Evolutionary conservation across 2,888 invertebrate species (phyloP).

Genomic region (Catocala nupta): DNA sequence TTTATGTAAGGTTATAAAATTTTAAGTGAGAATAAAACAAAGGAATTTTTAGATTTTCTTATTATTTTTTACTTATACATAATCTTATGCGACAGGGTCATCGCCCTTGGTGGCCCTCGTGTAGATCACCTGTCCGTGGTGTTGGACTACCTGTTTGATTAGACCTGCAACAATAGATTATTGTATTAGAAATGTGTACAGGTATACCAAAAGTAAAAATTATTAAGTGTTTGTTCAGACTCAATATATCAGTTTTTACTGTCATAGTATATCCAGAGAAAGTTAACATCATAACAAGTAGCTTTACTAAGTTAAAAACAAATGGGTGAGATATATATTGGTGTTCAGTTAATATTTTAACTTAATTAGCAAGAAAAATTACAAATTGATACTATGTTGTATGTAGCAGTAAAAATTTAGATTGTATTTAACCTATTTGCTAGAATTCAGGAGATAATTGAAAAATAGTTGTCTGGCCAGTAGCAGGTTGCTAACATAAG

Average conservation of each 20-base stretch:
- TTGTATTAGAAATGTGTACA: not conserved
- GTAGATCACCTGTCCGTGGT: constrained; percentile 98
- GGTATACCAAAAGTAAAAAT: not conserved
- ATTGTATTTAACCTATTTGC: too few relatives aligned
- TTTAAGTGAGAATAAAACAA: constrained; percentile 14
- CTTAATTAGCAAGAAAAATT: too few relatives aligned
- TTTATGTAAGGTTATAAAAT: not conserved
- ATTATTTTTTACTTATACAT: constrained; percentile 78
- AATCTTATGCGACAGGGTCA: constrained; percentile 91
- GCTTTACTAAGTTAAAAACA: too few relatives aligned
- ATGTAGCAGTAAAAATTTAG: too few relatives aligned
- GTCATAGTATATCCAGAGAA: constrained; percentile 75
- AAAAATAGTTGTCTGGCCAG: too few relatives aligned
- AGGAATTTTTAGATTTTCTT: constrained; percentile 59
- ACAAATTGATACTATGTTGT: too few relatives aligned
- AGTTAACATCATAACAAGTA: constrained; percentile 68
- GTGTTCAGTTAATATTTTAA: too few relatives aligned
- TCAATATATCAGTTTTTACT: constrained; percentile 88
- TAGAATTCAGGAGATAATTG: too few relatives aligned
- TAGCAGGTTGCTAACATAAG: too few relatives aligned
- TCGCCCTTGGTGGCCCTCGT: constrained; percentile 98
- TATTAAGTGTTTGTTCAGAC: constrained; percentile 74
- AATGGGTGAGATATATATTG: too few relatives aligned
- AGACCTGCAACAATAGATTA: constrained; percentile 88
- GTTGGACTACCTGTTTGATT: constrained; percentile 98